Evolutionary conservation across 2,113 vertebrate species (phyloP).

Genomic region (Eonycteris spelaea): DNA sequence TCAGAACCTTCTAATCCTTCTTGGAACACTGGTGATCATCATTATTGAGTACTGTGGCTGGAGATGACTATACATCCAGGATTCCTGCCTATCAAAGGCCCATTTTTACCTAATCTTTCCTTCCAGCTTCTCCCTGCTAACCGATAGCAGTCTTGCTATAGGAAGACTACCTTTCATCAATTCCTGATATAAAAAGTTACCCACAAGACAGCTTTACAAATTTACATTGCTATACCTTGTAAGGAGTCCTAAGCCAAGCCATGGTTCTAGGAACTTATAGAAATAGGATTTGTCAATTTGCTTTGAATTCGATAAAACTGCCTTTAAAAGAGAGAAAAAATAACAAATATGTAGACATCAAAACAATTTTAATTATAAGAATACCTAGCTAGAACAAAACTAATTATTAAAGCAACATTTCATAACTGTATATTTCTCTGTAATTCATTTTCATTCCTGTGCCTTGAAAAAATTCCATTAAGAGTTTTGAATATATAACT

Average conservation of each 20-base stretch:
- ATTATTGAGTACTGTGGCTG: background rate
- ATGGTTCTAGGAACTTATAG: conserved; percentile 93
- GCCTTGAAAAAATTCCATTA: background rate
- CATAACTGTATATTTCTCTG: background rate
- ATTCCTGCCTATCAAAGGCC: background rate
- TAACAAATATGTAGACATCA: background rate
- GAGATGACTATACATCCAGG: background rate
- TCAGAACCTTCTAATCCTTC: background rate
- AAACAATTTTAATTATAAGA: background rate
- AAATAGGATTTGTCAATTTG: conserved; percentile 90
- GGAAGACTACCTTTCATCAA: background rate
- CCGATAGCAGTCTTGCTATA: background rate
- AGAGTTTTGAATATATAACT: background rate
- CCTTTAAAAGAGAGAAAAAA: conserved; percentile 76
- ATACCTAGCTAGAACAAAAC: background rate
- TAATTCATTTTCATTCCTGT: background rate
- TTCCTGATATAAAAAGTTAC: background rate
- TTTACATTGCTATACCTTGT: conserved; percentile 85
- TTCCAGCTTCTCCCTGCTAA: background rate
- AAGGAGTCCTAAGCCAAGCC: conserved; percentile 95
- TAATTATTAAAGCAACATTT: background rate
- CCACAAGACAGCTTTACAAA: background rate
- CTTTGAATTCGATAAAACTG: conserved; percentile 85
- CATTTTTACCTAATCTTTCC: background rate
- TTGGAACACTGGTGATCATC: background rate